phyloP scores from a whole-genome alignment of 2,113 vertebrate species.

The Brienomyrus longianalis region DNA sequence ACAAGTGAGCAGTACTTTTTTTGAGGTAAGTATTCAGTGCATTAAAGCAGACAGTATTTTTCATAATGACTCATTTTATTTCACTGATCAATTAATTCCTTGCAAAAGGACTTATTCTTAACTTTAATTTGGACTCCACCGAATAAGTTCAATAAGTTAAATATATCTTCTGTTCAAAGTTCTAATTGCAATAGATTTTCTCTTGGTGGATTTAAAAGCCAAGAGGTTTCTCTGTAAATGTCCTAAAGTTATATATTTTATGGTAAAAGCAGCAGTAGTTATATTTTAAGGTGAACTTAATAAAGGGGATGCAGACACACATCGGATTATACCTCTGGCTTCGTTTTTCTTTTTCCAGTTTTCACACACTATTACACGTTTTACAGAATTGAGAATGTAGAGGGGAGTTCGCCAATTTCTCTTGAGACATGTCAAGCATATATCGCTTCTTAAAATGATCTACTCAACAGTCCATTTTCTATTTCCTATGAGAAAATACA shows the following conservation, averaged over 20 bases:
- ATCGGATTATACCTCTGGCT: neutral
- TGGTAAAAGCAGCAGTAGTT: neutral
- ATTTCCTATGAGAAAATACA: neutral
- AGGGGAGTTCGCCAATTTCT: neutral
- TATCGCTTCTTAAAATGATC: neutral
- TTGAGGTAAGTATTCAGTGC: neutral
- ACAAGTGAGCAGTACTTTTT: neutral
- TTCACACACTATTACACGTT: neutral
- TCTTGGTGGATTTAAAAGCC: neutral
- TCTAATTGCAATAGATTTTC: conserved; percentile 7
- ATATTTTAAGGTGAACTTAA: neutral
- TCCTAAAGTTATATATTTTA: neutral
- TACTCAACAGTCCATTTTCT: neutral
- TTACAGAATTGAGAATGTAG: neutral
- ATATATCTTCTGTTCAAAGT: conserved; percentile 4
- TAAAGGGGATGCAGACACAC: neutral
- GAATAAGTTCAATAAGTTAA: neutral
- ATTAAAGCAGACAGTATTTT: neutral
- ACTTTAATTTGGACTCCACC: neutral
- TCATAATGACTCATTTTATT: conserved; percentile 7
- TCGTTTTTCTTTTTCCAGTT: neutral
- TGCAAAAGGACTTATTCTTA: neutral
- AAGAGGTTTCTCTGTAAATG: neutral
- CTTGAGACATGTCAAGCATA: neutral
- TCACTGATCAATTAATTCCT: neutral